phyloP scores from a whole-genome alignment of 2,113 vertebrate genomes.

The Leiothrix lutea region DNA sequence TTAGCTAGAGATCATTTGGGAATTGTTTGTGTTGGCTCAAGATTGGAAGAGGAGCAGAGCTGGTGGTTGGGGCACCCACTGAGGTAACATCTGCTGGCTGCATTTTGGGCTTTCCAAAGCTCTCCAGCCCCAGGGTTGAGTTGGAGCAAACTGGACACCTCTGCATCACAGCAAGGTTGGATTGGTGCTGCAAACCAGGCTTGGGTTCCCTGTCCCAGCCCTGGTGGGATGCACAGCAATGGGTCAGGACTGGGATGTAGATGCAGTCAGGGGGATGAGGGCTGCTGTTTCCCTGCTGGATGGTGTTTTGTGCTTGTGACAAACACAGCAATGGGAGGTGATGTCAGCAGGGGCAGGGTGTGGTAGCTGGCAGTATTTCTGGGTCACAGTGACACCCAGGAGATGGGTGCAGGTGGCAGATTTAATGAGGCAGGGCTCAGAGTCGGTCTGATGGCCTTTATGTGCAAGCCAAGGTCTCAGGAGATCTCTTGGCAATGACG shows the following conservation, averaged over 20 bases:
- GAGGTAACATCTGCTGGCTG: background rate
- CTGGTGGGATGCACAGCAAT: background rate
- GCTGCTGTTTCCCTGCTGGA: background rate
- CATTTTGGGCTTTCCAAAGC: background rate
- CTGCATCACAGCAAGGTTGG: background rate
- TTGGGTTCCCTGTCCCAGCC: background rate
- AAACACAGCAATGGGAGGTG: background rate
- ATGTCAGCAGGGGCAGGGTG: background rate
- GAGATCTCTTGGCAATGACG: background rate
- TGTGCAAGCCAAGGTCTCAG: background rate
- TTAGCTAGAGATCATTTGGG: background rate
- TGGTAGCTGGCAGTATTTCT: background rate
- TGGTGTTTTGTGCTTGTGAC: background rate
- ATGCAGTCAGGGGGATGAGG: background rate
- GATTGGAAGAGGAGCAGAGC: background rate
- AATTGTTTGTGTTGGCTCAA: background rate
- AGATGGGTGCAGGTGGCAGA: constrained; percentile 17
- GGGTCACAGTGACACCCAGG: background rate
- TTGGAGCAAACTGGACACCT: background rate
- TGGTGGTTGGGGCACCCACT: background rate
- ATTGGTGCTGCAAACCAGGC: background rate
- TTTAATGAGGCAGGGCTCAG: background rate
- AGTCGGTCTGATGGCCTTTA: background rate
- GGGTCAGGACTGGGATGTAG: background rate
- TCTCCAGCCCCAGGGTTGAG: background rate